These are phyloP conservation scores for Thyatira batis DNA, from an alignment of 2,888 invertebrate genomes.

Conservation along the genomic window DNA sequence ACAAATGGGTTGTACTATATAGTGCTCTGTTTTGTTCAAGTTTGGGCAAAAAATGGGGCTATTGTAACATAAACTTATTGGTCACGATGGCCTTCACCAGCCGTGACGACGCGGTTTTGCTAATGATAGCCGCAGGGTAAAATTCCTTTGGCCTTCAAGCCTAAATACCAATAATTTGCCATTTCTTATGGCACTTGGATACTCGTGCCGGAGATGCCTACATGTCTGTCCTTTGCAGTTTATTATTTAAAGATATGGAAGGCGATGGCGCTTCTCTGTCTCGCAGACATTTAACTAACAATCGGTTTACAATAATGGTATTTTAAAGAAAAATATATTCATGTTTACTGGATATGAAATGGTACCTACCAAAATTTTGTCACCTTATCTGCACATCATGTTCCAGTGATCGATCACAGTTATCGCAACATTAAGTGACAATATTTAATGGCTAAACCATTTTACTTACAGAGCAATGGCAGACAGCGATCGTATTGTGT, in stretches of 20 bases:
- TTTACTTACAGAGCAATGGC: conserved; percentile 53
- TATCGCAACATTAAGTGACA: background rate
- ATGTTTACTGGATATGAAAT: no score
- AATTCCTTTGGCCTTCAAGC: background rate
- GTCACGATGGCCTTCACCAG: background rate
- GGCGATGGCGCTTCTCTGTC: no score
- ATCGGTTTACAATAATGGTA: no score
- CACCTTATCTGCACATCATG: background rate
- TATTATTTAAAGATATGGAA: no score
- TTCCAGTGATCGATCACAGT: background rate
- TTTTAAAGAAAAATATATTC: no score
- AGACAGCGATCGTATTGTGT: conserved; percentile 56
- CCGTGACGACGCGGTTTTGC: conserved; percentile 20
- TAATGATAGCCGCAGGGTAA: background rate
- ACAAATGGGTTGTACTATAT: background rate
- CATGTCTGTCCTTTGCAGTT: no score
- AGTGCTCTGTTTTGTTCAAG: background rate
- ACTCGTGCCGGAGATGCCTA: no score
- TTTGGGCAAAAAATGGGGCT: background rate
- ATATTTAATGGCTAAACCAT: background rate
- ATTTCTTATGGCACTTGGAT: background rate
- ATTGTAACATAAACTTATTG: background rate
- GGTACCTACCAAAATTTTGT: no score
- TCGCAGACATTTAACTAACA: no score
- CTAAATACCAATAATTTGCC: background rate